Conservation (phyloP, 2,113 vertebrate species). For the Seriola aureovittata region DNA sequence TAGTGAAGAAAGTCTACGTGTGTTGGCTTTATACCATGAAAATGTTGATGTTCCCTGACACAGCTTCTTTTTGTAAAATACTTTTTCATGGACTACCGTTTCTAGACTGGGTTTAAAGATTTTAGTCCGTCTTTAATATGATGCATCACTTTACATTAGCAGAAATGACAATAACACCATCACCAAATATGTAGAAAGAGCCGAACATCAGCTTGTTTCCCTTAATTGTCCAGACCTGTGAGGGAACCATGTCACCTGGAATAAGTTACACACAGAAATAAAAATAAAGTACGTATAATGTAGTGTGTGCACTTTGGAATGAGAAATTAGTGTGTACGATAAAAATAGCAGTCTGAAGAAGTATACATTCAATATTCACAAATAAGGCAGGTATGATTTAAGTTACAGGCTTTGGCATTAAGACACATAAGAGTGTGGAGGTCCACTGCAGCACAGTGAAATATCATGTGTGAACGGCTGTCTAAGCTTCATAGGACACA, state of each 20-base stretch:
- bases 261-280: slow-evolving; percentile 62
- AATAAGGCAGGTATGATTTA: slow-evolving; percentile 39
- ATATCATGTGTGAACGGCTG: background rate
- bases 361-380: slow-evolving; percentile 70
- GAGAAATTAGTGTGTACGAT: slow-evolving; percentile 20
- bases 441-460: slow-evolving; percentile 11
- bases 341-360: slow-evolving; percentile 35
- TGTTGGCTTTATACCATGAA: background rate
- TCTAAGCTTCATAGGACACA: background rate
- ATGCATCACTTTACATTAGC: background rate
- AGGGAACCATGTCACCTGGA: slow-evolving; percentile 28
- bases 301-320: slow-evolving; percentile 59
- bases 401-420: slow-evolving; percentile 45
- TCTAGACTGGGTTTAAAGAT: background rate
- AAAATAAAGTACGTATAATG: slow-evolving; percentile 25
- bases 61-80: background rate
- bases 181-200: background rate
- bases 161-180: slow-evolving; percentile 10
- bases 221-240: background rate
- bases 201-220: background rate
- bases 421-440: background rate
- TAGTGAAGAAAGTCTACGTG: background rate
- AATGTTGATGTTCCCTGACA: background rate
- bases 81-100: background rate
- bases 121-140: background rate